These are phyloP conservation scores for Cygnus atratus DNA, from an alignment of 2,113 vertebrate species.

Conservation along the genomic window DNA sequence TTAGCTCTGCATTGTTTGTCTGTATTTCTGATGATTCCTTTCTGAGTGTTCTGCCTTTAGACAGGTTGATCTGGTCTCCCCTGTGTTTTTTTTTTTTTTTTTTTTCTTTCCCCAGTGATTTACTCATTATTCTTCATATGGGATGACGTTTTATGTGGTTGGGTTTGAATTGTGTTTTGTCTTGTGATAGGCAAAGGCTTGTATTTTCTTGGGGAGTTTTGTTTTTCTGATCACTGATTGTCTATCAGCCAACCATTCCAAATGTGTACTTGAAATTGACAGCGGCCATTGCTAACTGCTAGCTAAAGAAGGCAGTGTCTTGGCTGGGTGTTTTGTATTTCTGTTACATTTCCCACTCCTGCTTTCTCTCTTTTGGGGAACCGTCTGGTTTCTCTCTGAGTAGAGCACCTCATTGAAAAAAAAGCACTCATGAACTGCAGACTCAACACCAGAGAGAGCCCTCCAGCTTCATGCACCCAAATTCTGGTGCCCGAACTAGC, in stretches of 20 bases:
- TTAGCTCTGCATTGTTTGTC: not conserved
- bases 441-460: not conserved
- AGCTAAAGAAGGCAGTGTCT: not conserved
- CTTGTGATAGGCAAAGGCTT: not conserved
- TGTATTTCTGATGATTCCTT: not conserved
- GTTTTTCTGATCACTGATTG: not conserved
- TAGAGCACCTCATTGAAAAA: not conserved
- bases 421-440: not conserved
- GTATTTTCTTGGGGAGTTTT: not conserved
- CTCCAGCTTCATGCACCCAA: not conserved
- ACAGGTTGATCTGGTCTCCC: not conserved
- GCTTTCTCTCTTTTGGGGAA: not conserved
- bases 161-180: not conserved
- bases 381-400: too few species aligned
- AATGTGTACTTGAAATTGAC: not conserved
- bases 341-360: not conserved
- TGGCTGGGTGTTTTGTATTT: not conserved
- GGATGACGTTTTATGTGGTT: not conserved
- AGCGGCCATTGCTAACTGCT: not conserved
- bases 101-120: not conserved
- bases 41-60: not conserved
- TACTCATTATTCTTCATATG: not conserved
- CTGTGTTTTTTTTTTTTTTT: too few species aligned
- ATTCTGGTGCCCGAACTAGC: not conserved
- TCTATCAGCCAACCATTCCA: too few species aligned